Evolutionary conservation across 2,797 vertebrate genomes (phyloP).

Genomic region (Gadopsis bispinosus): DNA sequence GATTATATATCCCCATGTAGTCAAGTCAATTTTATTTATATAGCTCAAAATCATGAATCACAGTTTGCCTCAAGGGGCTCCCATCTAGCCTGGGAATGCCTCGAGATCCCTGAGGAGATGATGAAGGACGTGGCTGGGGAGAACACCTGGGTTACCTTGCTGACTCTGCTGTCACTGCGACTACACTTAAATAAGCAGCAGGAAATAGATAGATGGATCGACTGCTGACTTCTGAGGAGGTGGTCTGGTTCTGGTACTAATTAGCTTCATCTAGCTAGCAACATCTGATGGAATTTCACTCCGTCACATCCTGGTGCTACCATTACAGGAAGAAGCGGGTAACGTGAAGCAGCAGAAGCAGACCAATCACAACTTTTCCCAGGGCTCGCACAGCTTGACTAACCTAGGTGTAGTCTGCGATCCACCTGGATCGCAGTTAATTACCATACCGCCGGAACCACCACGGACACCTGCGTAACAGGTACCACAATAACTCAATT

Average conservation of each 20-base stretch:
- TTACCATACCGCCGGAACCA: constrained; percentile 14
- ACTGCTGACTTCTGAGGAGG: neutral
- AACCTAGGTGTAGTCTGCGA: too few species aligned
- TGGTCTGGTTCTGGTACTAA: too few species aligned
- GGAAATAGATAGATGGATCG: neutral
- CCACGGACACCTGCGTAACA: constrained; percentile 24
- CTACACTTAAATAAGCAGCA: neutral
- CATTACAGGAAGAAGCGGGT: neutral
- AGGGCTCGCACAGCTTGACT: neutral
- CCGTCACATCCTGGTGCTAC: neutral
- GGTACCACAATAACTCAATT: constrained; percentile 20
- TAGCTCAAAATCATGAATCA: too few species aligned
- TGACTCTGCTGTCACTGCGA: neutral
- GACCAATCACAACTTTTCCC: neutral
- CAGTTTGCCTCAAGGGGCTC: too few species aligned
- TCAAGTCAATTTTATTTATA: too few species aligned
- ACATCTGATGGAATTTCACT: neutral
- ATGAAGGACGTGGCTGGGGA: neutral
- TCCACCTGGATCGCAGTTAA: neutral
- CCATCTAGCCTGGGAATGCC: neutral
- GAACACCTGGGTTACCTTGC: neutral
- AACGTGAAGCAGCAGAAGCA: neutral
- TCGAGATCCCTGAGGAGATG: neutral
- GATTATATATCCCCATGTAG: neutral
- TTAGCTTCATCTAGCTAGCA: neutral